Evolutionary conservation across 1,140 invertebrate genomes (phyloP).

Genomic region (Orchestia grillus): DNA sequence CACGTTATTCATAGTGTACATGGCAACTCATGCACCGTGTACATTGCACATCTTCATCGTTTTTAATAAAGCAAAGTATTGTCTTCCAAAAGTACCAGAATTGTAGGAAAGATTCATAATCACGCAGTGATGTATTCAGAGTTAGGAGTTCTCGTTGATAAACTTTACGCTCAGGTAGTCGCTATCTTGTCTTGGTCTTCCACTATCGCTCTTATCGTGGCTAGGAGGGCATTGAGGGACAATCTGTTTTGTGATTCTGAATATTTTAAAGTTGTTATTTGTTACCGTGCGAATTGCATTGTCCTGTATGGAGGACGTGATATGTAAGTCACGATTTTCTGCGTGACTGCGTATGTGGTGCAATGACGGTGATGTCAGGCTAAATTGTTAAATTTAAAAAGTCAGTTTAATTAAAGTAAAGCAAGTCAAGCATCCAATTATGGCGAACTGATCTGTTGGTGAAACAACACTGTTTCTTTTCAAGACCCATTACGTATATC

Average conservation of each 20-base stretch:
- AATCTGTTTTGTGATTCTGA: background rate
- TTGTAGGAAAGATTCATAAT: background rate
- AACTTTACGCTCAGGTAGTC: background rate
- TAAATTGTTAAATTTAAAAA: too few species aligned
- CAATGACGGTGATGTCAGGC: background rate
- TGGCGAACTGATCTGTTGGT: background rate
- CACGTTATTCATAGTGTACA: background rate
- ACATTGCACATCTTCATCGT: background rate
- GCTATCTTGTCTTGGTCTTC: background rate
- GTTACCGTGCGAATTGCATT: background rate
- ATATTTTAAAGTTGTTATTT: background rate
- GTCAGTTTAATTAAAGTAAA: background rate
- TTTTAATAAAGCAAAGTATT: background rate
- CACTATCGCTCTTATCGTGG: background rate
- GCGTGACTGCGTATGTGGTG: background rate
- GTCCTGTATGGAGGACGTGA: background rate
- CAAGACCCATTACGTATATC: too few species aligned
- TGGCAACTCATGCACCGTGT: background rate
- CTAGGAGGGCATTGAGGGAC: background rate
- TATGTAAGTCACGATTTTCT: background rate
- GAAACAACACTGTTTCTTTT: background rate
- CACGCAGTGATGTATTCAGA: background rate
- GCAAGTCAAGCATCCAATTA: background rate
- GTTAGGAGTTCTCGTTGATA: background rate
- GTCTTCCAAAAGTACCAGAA: background rate